A percentile compares a stretch with the other conserved stretches of the same genome.
Conservation (phyloP, 2,797 vertebrate genomes). For the Premnoplex brunnescens region DNA sequence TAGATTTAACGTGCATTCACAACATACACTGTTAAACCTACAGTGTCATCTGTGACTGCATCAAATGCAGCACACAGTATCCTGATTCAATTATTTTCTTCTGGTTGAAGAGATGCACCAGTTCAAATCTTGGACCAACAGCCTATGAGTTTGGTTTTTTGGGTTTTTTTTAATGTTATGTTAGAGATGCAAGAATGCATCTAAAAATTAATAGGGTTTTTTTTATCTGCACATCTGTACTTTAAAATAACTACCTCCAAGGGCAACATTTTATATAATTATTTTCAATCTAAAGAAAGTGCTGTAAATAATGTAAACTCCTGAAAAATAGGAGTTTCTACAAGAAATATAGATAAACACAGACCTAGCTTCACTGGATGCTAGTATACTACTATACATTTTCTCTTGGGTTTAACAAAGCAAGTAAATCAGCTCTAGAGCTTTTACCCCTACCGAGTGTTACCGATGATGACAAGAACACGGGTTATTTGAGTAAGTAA, state of each 20-base stretch:
- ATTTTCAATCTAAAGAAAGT: slow-evolving; percentile 32
- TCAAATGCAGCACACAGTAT: neutral
- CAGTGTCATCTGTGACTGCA: neutral
- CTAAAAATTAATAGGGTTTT: neutral
- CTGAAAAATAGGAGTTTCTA: slow-evolving; percentile 47
- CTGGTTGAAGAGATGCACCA: slow-evolving; percentile 12
- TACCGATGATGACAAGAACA: neutral
- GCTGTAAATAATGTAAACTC: slow-evolving; percentile 35
- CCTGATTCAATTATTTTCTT: neutral
- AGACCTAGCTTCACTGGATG: neutral
- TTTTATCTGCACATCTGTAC: neutral
- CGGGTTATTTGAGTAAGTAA: neutral
- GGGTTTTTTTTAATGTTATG: neutral
- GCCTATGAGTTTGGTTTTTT: neutral
- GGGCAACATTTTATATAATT: neutral
- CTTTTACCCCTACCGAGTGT: neutral
- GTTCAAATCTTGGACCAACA: slow-evolving; percentile 1
- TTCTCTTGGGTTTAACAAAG: slow-evolving; percentile 25
- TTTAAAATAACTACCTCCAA: slow-evolving; percentile 21
- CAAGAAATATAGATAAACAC: neutral
- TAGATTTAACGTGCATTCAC: neutral
- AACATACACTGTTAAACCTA: neutral
- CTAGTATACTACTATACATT: neutral
- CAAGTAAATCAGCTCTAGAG: slow-evolving; percentile 8
- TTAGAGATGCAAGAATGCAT: slow-evolving; percentile 52